Percentiles rank a stretch among this genome's conserved stretches.
phyloP scores from a whole-genome alignment of 2,113 vertebrate species.

The Pithys albifrons region DNA sequence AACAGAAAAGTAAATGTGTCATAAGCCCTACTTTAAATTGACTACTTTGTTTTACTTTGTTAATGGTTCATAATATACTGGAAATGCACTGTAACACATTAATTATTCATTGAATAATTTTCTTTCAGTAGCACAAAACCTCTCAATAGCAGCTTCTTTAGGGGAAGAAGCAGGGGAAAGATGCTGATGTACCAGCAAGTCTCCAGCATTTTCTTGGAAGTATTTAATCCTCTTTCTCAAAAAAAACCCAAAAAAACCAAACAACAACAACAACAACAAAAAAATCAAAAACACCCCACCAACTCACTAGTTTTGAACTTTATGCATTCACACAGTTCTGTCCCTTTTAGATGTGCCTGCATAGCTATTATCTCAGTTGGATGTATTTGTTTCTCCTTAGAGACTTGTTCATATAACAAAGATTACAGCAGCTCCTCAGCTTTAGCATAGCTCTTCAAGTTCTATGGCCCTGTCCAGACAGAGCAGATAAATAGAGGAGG shows the following conservation, averaged over 20 bases:
- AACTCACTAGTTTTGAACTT: background rate
- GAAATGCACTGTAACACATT: conserved; percentile 11
- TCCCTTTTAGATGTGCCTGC: background rate
- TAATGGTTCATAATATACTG: conserved; percentile 26
- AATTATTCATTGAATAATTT: conserved; percentile 42
- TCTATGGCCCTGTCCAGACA: conserved; percentile 64
- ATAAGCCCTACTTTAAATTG: conserved; percentile 24
- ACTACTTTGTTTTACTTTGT: conserved; percentile 14
- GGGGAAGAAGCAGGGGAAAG: background rate
- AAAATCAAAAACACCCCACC: background rate
- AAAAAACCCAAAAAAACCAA: background rate
- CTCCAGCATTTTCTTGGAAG: conserved; percentile 13
- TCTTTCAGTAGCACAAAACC: background rate
- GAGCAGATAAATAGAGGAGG: conserved; percentile 56
- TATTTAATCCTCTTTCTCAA: background rate
- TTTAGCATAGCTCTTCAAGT: conserved; percentile 56
- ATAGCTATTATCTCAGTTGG: background rate
- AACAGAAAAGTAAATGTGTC: background rate
- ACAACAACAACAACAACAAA: too few relatives aligned
- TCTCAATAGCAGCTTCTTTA: background rate
- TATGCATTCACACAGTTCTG: background rate
- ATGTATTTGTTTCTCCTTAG: conserved; percentile 63
- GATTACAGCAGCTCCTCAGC: conserved; percentile 43
- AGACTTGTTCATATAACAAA: conserved; percentile 54
- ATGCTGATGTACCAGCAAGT: background rate